phyloP scores from a whole-genome alignment of 2,797 vertebrate genomes.

The Echiichthys vipera region DNA sequence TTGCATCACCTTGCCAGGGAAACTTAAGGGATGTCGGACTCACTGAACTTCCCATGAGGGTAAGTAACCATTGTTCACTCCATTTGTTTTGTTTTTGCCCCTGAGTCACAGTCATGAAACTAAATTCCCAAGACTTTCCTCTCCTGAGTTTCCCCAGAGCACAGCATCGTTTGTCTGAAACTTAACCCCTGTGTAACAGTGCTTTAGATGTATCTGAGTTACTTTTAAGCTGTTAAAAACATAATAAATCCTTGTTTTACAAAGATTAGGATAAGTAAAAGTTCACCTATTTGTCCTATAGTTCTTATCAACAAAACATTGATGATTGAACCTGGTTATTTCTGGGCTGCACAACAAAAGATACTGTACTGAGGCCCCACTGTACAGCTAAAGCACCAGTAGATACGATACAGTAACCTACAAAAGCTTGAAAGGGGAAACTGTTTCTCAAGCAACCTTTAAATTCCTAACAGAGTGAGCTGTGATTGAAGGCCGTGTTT shows the following conservation, averaged over 20 bases:
- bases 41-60: conserved; percentile 32
- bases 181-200: background rate
- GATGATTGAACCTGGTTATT: conserved; percentile 23
- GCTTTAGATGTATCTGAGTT: background rate
- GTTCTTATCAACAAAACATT: conserved; percentile 1
- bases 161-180: conserved; percentile 14
- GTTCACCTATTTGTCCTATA: background rate
- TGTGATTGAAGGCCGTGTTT: conserved; percentile 60
- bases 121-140: conserved; percentile 38
- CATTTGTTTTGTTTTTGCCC: conserved; percentile 52
- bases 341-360: background rate
- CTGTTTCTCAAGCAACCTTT: conserved; percentile 41
- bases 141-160: conserved; percentile 18
- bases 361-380: background rate
- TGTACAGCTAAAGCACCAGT: background rate
- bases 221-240: background rate
- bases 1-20: conserved; percentile 27
- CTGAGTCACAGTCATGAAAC: conserved; percentile 41
- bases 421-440: conserved; percentile 39
- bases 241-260: background rate
- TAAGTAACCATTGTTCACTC: conserved; percentile 47
- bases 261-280: background rate
- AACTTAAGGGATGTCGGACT: conserved; percentile 49
- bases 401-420: conserved; percentile 30
- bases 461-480: conserved; percentile 67